Conservation (phyloP, 2,113 vertebrate species). For the Hippotragus niger region DNA sequence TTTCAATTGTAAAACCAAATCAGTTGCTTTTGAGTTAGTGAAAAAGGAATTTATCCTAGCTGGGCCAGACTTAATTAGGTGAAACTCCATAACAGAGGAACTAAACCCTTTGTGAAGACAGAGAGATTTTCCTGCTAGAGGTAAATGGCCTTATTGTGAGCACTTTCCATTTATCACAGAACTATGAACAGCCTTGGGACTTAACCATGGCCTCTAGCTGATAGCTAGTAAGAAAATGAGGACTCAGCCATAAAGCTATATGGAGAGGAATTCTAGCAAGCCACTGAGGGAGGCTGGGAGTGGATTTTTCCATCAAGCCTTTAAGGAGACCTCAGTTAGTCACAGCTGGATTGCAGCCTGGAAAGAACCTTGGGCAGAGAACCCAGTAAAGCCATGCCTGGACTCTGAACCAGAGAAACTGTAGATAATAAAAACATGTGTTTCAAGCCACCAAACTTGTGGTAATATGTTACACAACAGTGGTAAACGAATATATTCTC, state of each 20-base stretch:
- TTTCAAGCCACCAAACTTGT: neutral
- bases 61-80: neutral
- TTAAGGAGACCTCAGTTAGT: neutral
- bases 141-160: neutral
- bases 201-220: neutral
- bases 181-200: neutral
- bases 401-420: neutral
- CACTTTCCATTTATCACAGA: neutral
- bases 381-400: neutral
- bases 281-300: neutral
- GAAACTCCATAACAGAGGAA: neutral
- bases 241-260: neutral
- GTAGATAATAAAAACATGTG: neutral
- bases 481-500: neutral
- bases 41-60: neutral
- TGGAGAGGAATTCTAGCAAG: neutral
- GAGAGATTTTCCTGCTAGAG: neutral
- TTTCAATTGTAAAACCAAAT: neutral
- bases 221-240: neutral
- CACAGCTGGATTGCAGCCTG: neutral
- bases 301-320: neutral
- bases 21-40: neutral
- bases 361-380: neutral
- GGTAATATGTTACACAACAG: neutral
- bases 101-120: neutral